A percentile compares a stretch with the other conserved stretches of the same genome.
phyloP scores from a whole-genome alignment of 2,797 vertebrate genomes.

The Mus spretus region DNA sequence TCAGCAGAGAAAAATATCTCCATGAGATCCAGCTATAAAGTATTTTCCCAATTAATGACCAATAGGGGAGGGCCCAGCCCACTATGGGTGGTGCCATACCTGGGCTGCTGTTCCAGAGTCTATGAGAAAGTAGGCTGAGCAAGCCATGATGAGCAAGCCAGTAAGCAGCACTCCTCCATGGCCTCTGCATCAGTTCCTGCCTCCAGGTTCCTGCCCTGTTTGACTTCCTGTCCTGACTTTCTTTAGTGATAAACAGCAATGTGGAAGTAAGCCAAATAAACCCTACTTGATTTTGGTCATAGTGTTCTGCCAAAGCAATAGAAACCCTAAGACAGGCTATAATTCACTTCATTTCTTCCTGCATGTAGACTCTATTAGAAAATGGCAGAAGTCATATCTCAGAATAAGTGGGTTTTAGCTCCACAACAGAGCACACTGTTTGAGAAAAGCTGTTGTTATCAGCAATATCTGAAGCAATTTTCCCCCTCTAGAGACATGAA shows the following conservation, averaged over 20 bases:
- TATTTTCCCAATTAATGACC: background rate
- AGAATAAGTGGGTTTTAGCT: background rate
- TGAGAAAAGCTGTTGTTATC: constrained; percentile 77
- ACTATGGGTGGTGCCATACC: background rate
- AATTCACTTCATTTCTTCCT: constrained; percentile 16
- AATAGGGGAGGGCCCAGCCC: background rate
- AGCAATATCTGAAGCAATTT: constrained; percentile 70
- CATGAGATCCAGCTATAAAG: background rate
- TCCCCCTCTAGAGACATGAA: background rate
- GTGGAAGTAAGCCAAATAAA: background rate
- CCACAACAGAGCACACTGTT: constrained; percentile 32
- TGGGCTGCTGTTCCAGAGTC: background rate
- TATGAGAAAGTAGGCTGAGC: background rate
- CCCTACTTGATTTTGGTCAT: background rate
- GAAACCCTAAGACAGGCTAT: background rate
- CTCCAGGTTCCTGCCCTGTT: background rate
- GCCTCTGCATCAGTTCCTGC: background rate
- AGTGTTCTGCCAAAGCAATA: background rate
- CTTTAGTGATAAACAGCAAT: background rate
- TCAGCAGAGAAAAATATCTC: background rate
- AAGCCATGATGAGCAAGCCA: background rate
- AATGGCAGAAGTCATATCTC: constrained; percentile 28
- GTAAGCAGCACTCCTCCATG: background rate
- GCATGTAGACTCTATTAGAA: constrained; percentile 25
- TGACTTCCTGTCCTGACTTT: background rate